Base-by-base conservation (phyloP, 2,888 invertebrate genomes). In the Eupelmus urozonus region DNA sequence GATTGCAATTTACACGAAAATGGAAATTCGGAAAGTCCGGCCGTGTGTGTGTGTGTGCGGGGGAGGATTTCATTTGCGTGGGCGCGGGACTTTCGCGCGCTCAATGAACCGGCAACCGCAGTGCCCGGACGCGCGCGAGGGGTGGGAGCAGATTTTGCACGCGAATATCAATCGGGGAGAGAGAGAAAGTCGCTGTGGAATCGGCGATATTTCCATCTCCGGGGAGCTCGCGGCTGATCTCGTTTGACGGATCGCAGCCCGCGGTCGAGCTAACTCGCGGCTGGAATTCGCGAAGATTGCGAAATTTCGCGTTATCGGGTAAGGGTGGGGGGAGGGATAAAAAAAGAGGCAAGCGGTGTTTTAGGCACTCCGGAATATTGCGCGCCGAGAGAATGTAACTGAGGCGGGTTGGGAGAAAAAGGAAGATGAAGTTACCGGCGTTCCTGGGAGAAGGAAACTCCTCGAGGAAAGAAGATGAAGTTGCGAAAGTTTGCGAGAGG, bases 1-100 rank as follows among this genome's bases (percentile, higher is more conserved):
- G 76, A 76, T 76, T 57, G 70, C 70, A 76, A 76, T 76, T 70
- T 70, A 63, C 55, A 23, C 55, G 63, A 70, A 63, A 76, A 76
- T 76, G 76, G 55, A 70, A 76, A 76, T 76, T 76, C 69, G 70
- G 55, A 40, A 60, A 66, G 60, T 67, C 51, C 65, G 45, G 57
- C 16, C 3, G 34, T 34, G 34, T 34, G 34, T 5, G 34, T 34
- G 9, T 34, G 34, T 9, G 34, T 9, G 13, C 27, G 27, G 25
- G 29, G n/a, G n/a, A 23, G 67, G 66, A 66, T 67, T 67, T 67
- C 67, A 67, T 55, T 67, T 67, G 34, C 27, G 27, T 13, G 49
- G 11, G 11, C n/a, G n/a, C 20, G 49, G 20, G 20, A 18, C 53
- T 18, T 53, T 53, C 11, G 18, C 20, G 20, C 18, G 53, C 18